These are phyloP conservation scores for Parelbella ahira DNA, from an alignment of 2,888 invertebrate species.

Conservation along the genomic window DNA sequence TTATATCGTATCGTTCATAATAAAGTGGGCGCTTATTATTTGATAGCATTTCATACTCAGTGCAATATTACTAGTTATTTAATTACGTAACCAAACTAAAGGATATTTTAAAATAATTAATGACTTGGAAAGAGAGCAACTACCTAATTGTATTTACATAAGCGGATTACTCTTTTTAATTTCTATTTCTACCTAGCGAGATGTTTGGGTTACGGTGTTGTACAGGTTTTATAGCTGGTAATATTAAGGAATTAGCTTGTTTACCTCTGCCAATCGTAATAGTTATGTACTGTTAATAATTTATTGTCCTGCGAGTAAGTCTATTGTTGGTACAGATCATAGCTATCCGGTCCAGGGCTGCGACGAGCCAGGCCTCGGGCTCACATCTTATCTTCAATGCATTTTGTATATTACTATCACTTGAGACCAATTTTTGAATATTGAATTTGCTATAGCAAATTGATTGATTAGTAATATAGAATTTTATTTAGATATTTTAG, in stretches of 20 bases:
- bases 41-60: conserved; percentile 81
- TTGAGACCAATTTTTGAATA: conserved; percentile 77
- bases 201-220: conserved; percentile 78
- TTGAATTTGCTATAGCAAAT: conserved; percentile 75
- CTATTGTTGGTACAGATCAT: conserved; percentile 78
- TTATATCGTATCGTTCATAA: conserved; percentile 62
- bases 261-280: conserved; percentile 81
- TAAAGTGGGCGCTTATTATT: conserved; percentile 79
- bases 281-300: conserved; percentile 78
- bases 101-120: conserved; percentile 77
- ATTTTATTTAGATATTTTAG: conserved; percentile 78
- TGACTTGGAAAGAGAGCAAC: conserved; percentile 74
- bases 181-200: conserved; percentile 67
- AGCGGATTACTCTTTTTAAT: conserved; percentile 69
- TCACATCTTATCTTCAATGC: conserved; percentile 69
- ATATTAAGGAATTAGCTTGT: conserved; percentile 76
- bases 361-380: conserved; percentile 49
- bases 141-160: conserved; percentile 78
- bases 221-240: conserved; percentile 80
- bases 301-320: conserved; percentile 76
- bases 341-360: conserved; percentile 67
- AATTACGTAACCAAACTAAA: conserved; percentile 82
- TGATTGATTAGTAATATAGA: conserved; percentile 73
- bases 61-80: conserved; percentile 82
- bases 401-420: conserved; percentile 68